A percentile compares a stretch with the other conserved stretches of the same genome.
Evolutionary conservation across 2,797 vertebrate genomes (phyloP).

Genomic region (Brotula barbata): DNA sequence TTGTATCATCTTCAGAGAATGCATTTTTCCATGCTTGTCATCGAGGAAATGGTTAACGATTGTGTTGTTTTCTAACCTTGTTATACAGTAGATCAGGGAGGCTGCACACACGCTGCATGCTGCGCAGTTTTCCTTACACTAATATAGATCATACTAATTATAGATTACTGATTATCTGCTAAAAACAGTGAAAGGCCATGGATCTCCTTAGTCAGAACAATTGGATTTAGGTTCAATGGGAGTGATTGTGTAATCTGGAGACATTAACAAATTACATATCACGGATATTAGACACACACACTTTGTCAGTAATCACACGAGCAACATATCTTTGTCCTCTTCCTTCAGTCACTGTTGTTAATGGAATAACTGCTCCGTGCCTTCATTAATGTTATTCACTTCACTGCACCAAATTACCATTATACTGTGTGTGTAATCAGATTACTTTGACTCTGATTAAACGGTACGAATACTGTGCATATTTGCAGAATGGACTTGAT

Average conservation of each 20-base stretch:
- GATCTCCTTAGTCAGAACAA: constrained; percentile 52
- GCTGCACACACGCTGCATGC: no score
- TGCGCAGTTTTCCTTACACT: constrained; percentile 43
- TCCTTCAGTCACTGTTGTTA: background rate
- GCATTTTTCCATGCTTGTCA: constrained; percentile 11
- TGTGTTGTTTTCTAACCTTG: constrained; percentile 42
- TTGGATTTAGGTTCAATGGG: constrained; percentile 40
- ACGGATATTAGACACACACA: constrained; percentile 34
- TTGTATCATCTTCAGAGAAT: constrained; percentile 32
- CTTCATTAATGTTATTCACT: no score
- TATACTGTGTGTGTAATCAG: background rate
- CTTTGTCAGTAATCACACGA: constrained; percentile 34
- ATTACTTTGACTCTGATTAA: background rate
- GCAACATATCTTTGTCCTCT: constrained; percentile 14
- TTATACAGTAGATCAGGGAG: constrained; percentile 40
- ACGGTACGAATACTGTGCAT: background rate
- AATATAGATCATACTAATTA: constrained; percentile 68
- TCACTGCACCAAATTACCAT: background rate
- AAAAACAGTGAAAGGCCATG: constrained; percentile 42
- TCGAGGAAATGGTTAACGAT: constrained; percentile 36
- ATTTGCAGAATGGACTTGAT: no score
- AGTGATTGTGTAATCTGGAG: constrained; percentile 22
- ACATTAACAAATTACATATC: constrained; percentile 51
- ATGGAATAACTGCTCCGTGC: no score
- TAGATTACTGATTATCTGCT: constrained; percentile 61